Base-by-base conservation (phyloP, 2,888 invertebrate species). In the Melolontha melolontha region DNA sequence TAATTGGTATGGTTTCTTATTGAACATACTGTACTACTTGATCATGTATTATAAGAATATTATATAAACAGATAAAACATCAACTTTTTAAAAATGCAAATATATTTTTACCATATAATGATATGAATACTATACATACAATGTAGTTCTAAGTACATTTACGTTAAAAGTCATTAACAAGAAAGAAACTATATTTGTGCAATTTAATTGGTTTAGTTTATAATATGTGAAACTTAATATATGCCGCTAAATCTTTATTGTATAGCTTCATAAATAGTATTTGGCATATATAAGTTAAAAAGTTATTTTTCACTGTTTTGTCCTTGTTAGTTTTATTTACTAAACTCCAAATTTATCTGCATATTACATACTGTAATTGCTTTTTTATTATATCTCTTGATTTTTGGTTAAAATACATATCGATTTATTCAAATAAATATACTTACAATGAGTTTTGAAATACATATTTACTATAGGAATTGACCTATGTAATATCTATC, bases 401-500 rank as follows among this genome's bases (percentile, higher is more conserved):
- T 6, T 34, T 34, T 34, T 34, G 7, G 34, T 34, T 34, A 6
- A 10, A 34, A 34, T 34, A 34, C 34, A 34, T 34, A 34, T 34
- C 5, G 34, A 34, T 34, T 34, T 4, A 44, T 44, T 44, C 2
- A 14, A n/a, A 44, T 11, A 11, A 1, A 44, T 4, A 10, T 42
- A 42, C 6, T 29, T 42, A 2, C 8, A 42, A 29, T 34, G 34
- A 34, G 34, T 34, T 34, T 8, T 34, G 34, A 34, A 34, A 34
- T 5, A 6, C 34, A 34, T 8, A 34, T 22, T 16, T 17, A 49
- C 22, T 47, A 41, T 42, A 59, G 14, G 42, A 42, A 47, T 62
- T 62, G 59, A 44, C 42, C 16, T 62, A 29, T 41, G 11, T 44
- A 57, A 42, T 57, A 57, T 57, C 42, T 57, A 27, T 27, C n/a